Base-by-base conservation (phyloP, 1,140 invertebrate genomes). In the Drosophila triauraria region DNA sequence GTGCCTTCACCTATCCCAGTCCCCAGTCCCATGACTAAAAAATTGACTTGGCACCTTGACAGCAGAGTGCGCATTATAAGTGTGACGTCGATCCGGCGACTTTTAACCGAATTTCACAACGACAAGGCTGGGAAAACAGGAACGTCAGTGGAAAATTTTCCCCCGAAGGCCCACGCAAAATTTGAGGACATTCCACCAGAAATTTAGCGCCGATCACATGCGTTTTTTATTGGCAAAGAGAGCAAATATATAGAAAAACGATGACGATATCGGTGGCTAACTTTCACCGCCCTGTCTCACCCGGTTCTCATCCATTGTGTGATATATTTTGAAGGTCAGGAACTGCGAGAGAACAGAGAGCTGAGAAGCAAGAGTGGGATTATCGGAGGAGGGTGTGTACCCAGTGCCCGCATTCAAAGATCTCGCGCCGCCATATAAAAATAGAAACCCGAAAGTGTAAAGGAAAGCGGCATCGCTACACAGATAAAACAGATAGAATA, bases 241-340 rank as follows among this genome's bases (percentile, higher is more conserved):
- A 58, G 67, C 59, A 50, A 51, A 72, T 72, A 51, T 44, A 71
- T 30, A 35, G 8, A 44, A 70, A 56, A 56, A 40, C 20, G 23
- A 50, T 76, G 59, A 64, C 71, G 71, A 54, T 54, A 75, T 57
- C 38, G 23, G 23, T 27, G 43, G 30, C 17, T 50, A 58, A 76
- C 71, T 76, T 64, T 75, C 74, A 64, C 72, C 72, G 32, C 42
- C 48, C 27, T 43, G 15, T 13, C 23, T 40, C 75, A 75, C 75
- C 75, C 72, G 58, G 47, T 35, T 17, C 59, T 4, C 30, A 3
- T 23, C 17, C 32, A 32, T n/a, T 38, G 25, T 12, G 32, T 47
- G 42, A 56, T 54, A 23, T 61, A 43, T 77, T 76, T 86, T 86
- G 84, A 88, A 88, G 84, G 84, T 88, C 84, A 74, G 84, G 44